These are phyloP conservation scores for Eptatretus burgeri DNA, from an alignment of 2,113 vertebrate genomes.

Conservation along the genomic window DNA sequence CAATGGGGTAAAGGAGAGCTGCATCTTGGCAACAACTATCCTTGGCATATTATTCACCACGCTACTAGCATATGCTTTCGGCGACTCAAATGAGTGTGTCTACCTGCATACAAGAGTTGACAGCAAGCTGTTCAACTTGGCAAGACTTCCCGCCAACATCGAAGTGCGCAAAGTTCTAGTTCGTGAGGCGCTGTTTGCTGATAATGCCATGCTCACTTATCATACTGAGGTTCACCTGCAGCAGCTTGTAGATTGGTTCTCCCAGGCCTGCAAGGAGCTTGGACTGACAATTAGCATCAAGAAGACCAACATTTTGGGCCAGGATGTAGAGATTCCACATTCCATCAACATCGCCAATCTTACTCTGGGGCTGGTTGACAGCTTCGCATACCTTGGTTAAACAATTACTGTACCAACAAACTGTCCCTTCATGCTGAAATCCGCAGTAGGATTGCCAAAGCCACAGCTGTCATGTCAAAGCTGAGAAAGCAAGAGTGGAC, in stretches of 20 bases:
- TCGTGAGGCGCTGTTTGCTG: neutral
- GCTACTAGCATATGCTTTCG: too few relatives aligned
- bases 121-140: neutral
- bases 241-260: neutral
- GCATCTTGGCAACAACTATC: too few relatives aligned
- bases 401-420: neutral
- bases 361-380: neutral
- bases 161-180: neutral
- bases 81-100: neutral
- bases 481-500: neutral
- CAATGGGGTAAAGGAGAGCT: too few relatives aligned
- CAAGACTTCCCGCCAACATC: neutral
- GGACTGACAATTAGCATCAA: neutral
- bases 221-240: neutral
- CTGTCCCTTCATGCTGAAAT: neutral
- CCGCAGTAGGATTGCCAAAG: neutral
- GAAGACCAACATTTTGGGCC: neutral
- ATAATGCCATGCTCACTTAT: neutral
- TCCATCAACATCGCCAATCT: neutral
- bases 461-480: neutral
- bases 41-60: too few relatives aligned
- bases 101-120: constrained; percentile 3
- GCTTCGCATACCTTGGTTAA: neutral
- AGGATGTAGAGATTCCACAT: neutral
- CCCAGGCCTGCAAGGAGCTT: neutral